Conservation (phyloP, 2,888 invertebrate genomes). For the Melinaea menophilus region DNA sequence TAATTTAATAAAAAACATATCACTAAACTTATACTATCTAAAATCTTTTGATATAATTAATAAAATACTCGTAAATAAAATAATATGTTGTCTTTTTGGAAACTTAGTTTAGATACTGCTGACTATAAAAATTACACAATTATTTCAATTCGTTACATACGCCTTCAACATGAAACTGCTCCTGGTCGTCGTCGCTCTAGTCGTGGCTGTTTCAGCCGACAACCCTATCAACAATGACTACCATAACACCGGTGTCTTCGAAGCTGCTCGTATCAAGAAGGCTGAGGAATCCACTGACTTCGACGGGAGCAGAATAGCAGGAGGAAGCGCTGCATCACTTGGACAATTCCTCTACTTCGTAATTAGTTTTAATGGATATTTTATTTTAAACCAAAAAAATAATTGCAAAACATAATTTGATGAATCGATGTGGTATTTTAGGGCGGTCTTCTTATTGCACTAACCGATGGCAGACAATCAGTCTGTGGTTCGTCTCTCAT, state of each 20-base stretch:
- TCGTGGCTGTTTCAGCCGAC: conserved; percentile 8
- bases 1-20: too few species aligned
- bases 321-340: conserved; percentile 28
- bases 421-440: conserved; percentile 25
- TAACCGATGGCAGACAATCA: conserved; percentile 38
- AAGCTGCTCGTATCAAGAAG: conserved; percentile 32
- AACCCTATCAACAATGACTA: conserved; percentile 27
- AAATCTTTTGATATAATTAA: too few species aligned
- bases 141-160: too few species aligned
- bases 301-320: conserved; percentile 32
- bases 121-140: too few species aligned
- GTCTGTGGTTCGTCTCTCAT: conserved; percentile 52
- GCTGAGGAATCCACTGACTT: conserved; percentile 32
- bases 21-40: too few species aligned
- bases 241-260: conserved; percentile 32
- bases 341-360: conserved; percentile 29
- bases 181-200: not conserved
- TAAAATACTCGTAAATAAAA: too few species aligned
- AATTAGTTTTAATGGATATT: not conserved
- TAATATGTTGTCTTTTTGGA: too few species aligned
- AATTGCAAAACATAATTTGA: not conserved
- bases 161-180: not conserved
- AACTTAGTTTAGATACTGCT: too few species aligned
- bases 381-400: not conserved
- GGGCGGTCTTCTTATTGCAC: conserved; percentile 44